A percentile compares a stretch with the other conserved stretches of the same genome.
These are phyloP conservation scores for Pogoniulus pusillus DNA, from an alignment of 2,797 vertebrate species.

Conservation along the genomic window DNA sequence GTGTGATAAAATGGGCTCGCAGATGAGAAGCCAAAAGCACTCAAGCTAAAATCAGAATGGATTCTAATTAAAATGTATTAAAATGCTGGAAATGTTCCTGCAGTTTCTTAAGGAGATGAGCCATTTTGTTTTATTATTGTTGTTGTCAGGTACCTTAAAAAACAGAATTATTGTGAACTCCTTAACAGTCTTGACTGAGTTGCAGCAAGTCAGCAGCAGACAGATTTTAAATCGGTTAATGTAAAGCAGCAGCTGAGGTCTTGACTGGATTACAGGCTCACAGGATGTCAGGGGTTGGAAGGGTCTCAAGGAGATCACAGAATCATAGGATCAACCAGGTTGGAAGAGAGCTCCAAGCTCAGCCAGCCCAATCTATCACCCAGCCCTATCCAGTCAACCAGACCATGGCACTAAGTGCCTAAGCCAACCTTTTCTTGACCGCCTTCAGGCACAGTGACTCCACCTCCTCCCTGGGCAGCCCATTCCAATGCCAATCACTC, in stretches of 20 bases:
- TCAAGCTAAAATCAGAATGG: conserved; percentile 28
- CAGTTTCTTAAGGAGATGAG: background rate
- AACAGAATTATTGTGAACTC: background rate
- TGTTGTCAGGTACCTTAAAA: conserved; percentile 13
- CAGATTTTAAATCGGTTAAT: too few species aligned
- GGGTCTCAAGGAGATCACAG: too few species aligned
- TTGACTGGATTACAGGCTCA: background rate
- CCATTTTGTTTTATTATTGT: background rate
- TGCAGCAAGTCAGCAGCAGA: background rate
- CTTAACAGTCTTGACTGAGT: background rate
- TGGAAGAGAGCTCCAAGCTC: too few species aligned
- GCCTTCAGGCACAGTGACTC: too few species aligned
- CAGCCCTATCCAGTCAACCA: too few species aligned
- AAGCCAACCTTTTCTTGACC: too few species aligned
- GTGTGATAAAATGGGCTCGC: background rate
- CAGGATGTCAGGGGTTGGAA: too few species aligned
- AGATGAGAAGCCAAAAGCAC: conserved; percentile 18
- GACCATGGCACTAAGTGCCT: too few species aligned
- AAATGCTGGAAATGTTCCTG: background rate
- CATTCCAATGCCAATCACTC: too few species aligned
- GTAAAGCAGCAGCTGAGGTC: background rate
- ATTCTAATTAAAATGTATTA: conserved; percentile 31
- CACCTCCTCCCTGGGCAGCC: too few species aligned
- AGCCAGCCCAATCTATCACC: too few species aligned
- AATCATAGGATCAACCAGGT: too few species aligned